Conservation (phyloP, 2,797 vertebrate genomes). For the Fistularia tabacaria region DNA sequence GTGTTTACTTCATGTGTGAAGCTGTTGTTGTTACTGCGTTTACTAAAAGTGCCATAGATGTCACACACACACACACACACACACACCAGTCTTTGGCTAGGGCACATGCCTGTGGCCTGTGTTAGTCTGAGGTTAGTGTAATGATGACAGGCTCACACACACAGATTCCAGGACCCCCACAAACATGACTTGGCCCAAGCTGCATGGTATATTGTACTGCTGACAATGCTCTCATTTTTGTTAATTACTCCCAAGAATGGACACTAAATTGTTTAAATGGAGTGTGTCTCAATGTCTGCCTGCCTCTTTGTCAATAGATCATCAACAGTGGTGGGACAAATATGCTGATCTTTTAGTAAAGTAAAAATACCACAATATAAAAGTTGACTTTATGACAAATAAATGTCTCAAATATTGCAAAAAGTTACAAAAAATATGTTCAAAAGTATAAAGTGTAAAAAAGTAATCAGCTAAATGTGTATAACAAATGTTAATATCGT, state of each 20-base stretch:
- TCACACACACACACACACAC: constrained; percentile 32
- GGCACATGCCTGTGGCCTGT: constrained; percentile 77
- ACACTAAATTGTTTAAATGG: constrained; percentile 56
- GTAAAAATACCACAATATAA: constrained; percentile 16
- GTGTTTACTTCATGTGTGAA: constrained; percentile 10
- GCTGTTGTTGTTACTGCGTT: constrained; percentile 42
- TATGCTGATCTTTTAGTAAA: constrained; percentile 12
- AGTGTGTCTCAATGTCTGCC: constrained; percentile 38
- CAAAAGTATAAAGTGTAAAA: no score
- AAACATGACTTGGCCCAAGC: constrained; percentile 71
- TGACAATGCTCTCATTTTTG: constrained; percentile 67
- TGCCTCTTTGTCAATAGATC: constrained; percentile 27
- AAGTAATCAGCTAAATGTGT: no score
- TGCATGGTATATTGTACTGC: constrained; percentile 59
- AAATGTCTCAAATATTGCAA: not conserved
- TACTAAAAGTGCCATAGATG: constrained; percentile 33
- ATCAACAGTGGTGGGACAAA: constrained; percentile 18
- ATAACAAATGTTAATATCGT: no score
- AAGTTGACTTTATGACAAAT: not conserved
- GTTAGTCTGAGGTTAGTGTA: constrained; percentile 76
- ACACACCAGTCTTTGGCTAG: constrained; percentile 44
- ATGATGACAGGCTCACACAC: constrained; percentile 70
- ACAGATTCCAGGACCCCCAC: constrained; percentile 75
- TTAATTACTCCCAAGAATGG: constrained; percentile 59
- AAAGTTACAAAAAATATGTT: not conserved